phyloP scores from a whole-genome alignment of 2,888 invertebrate species.

The Halictus quadricinctus region DNA sequence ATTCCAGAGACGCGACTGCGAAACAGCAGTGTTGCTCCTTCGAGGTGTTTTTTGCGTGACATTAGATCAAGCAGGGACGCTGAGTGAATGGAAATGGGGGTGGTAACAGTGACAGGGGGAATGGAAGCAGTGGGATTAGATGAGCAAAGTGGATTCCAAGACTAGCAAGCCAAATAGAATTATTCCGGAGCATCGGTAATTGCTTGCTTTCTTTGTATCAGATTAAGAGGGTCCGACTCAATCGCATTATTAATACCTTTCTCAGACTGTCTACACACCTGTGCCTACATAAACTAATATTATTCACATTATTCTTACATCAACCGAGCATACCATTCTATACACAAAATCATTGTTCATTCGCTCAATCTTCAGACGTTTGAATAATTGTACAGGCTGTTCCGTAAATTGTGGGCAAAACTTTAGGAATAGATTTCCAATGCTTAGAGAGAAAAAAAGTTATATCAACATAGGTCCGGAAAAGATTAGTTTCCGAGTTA shows the following conservation, averaged over 20 bases:
- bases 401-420: too few species aligned
- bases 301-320: too few species aligned
- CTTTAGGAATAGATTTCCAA: too few species aligned
- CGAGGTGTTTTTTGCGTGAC: conserved; percentile 26
- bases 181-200: conserved; percentile 50
- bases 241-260: not conserved
- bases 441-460: too few species aligned
- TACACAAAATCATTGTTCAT: too few species aligned
- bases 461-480: too few species aligned
- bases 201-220: conserved; percentile 42
- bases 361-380: too few species aligned
- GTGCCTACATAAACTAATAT: not conserved
- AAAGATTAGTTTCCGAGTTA: too few species aligned
- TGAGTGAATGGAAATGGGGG: conserved; percentile 46
- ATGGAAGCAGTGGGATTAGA: conserved; percentile 46
- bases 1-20: conserved; percentile 32
- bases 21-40: conserved; percentile 7
- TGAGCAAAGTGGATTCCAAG: conserved; percentile 53
- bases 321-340: too few species aligned
- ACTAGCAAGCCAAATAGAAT: conserved; percentile 44
- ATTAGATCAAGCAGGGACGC: conserved; percentile 23
- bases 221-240: conserved; percentile 8
- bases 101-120: not conserved
- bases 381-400: too few species aligned
- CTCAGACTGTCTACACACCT: not conserved